Percentiles rank a stretch among this genome's conserved stretches.
These are phyloP conservation scores for Sitobion miscanthi DNA, from an alignment of 1,140 invertebrate species.

Conservation along the genomic window DNA sequence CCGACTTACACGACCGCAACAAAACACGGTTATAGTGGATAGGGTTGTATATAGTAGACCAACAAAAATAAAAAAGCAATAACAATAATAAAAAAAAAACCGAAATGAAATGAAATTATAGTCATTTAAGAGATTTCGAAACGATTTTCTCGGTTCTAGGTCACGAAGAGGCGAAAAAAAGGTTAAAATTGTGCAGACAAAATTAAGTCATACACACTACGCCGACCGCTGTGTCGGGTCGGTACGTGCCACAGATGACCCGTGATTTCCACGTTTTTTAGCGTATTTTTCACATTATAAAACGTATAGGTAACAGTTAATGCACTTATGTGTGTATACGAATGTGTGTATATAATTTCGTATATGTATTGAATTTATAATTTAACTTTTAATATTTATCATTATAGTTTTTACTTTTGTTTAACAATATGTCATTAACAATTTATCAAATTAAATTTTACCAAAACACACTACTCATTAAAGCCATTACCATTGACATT, in stretches of 20 bases:
- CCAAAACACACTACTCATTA: background rate
- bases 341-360: background rate
- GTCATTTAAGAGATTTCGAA: conserved; percentile 18
- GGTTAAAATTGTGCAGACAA: conserved; percentile 27
- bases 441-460: background rate
- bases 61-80: conserved; percentile 19
- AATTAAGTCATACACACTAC: conserved; percentile 8
- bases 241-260: background rate
- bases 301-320: background rate
- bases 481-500: background rate
- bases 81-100: conserved; percentile 19
- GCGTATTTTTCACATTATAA: background rate
- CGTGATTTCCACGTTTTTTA: background rate
- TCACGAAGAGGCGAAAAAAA: conserved; percentile 45
- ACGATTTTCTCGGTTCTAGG: conserved; percentile 41
- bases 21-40: background rate
- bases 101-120: conserved; percentile 31
- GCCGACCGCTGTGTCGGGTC: background rate
- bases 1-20: conserved; percentile 14
- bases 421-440: background rate
- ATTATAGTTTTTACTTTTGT: background rate
- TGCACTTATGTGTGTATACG: background rate
- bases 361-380: background rate
- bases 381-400: background rate
- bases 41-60: background rate